Conservation (phyloP, 2,797 vertebrate genomes). For the Nannoperca obscura region DNA sequence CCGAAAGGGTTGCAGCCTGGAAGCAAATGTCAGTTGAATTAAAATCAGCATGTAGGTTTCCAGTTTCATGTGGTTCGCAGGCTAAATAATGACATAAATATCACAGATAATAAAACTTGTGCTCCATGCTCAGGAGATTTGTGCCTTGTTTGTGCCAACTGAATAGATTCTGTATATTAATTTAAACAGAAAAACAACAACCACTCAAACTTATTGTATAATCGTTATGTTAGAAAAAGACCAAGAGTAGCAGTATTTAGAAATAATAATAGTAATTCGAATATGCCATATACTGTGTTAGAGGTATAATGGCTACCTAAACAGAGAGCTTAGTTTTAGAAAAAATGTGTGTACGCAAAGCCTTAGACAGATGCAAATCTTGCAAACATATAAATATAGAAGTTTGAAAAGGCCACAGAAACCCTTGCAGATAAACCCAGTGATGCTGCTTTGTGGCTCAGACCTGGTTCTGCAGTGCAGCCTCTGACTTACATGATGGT, state of each 20-base stretch:
- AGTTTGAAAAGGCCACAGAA: constrained; percentile 75
- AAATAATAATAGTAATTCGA: not conserved
- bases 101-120: not conserved
- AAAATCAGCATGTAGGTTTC: constrained; percentile 16
- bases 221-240: not conserved
- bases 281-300: not conserved
- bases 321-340: not conserved
- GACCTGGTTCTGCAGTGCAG: constrained; percentile 78
- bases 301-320: not conserved
- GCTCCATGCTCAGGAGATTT: not conserved
- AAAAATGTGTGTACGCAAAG: constrained; percentile 23
- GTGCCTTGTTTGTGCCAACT: not conserved
- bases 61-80: not conserved
- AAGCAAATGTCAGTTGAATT: not conserved
- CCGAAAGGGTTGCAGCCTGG: not conserved
- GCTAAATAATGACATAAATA: constrained; percentile 28
- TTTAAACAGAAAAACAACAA: not conserved
- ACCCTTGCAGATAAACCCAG: constrained; percentile 84
- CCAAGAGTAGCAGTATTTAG: not conserved
- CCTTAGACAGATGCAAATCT: constrained; percentile 30
- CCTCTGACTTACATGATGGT: constrained; percentile 91
- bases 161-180: not conserved
- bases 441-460: constrained; percentile 70
- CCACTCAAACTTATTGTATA: not conserved
- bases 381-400: constrained; percentile 2